These are phyloP conservation scores for Melanotaenia duboulayi DNA, from an alignment of 2,113 vertebrate species.

Conservation along the genomic window DNA sequence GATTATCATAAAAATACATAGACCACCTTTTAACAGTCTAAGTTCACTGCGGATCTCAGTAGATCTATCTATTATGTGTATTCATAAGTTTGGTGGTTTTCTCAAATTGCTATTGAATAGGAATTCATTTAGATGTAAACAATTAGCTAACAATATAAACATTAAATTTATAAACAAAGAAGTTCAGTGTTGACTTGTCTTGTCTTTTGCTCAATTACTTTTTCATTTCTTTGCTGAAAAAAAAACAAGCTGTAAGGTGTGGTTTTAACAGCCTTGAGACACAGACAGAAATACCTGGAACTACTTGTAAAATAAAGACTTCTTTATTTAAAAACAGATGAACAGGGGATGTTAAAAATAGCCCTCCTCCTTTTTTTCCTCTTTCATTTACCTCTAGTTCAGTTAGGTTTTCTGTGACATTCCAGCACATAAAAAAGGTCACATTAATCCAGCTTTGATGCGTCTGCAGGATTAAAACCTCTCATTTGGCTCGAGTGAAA, in stretches of 20 bases:
- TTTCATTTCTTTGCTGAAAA: too few relatives aligned
- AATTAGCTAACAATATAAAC: too few relatives aligned
- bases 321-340: not conserved
- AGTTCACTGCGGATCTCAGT: not conserved
- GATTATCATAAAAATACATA: not conserved
- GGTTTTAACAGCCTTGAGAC: too few relatives aligned
- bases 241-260: too few relatives aligned
- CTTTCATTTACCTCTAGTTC: not conserved
- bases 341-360: not conserved
- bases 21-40: not conserved
- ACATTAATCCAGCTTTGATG: conserved; percentile 45
- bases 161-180: too few relatives aligned
- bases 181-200: too few relatives aligned
- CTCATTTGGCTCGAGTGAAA: conserved; percentile 39
- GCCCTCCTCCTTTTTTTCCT: not conserved
- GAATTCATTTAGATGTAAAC: too few relatives aligned
- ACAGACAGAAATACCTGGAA: too few relatives aligned
- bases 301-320: too few relatives aligned
- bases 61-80: not conserved
- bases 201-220: too few relatives aligned
- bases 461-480: conserved; percentile 62
- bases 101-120: too few relatives aligned
- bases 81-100: too few relatives aligned
- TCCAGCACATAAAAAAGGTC: conserved; percentile 3
- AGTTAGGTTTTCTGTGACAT: not conserved